These are phyloP conservation scores for Tetraodon nigroviridis DNA, from an alignment of 2,113 vertebrate species.

Conservation along the genomic window DNA sequence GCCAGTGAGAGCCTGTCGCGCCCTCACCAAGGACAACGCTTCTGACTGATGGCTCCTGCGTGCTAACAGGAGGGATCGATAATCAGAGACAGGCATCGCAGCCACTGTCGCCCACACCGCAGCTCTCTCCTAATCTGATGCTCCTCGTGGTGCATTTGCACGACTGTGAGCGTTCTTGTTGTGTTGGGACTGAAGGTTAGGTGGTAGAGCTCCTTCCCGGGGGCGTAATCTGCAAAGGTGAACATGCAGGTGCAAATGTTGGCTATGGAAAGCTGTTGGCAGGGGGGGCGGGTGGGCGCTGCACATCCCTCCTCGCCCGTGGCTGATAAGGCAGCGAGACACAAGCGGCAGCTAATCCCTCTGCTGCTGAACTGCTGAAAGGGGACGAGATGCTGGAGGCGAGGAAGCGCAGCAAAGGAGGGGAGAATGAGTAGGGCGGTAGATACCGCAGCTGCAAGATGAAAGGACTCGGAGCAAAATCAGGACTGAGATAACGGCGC, in stretches of 20 bases:
- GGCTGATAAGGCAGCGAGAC: slow-evolving; percentile 59
- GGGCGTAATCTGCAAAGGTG: slow-evolving; percentile 17
- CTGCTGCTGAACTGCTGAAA: slow-evolving; percentile 48
- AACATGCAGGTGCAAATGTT: slow-evolving; percentile 3
- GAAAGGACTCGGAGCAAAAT: slow-evolving; percentile 1
- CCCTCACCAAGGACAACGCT: slow-evolving; percentile 40
- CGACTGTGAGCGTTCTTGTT: neutral
- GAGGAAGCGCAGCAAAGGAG: slow-evolving; percentile 10
- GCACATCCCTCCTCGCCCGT: slow-evolving; percentile 44
- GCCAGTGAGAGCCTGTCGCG: slow-evolving; percentile 39
- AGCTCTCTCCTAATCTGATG: slow-evolving; percentile 16
- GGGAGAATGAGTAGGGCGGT: neutral
- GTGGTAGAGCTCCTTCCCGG: slow-evolving; percentile 7
- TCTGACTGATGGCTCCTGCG: slow-evolving; percentile 40
- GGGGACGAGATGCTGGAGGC: slow-evolving; percentile 44
- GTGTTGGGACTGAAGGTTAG: slow-evolving; percentile 20
- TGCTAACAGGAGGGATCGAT: slow-evolving; percentile 58
- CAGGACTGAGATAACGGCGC: slow-evolving; percentile 2
- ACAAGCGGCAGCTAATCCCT: slow-evolving; percentile 54
- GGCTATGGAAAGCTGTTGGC: neutral
- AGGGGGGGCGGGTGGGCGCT: neutral
- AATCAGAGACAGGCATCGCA: slow-evolving; percentile 51
- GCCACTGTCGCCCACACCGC: slow-evolving; percentile 29
- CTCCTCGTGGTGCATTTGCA: slow-evolving; percentile 9
- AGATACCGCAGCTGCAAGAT: slow-evolving; percentile 12